A percentile compares a stretch with the other conserved stretches of the same genome.
Evolutionary conservation across 64 coral and sea anemone species (phyloP).

Genomic region (Acropora yongei): DNA sequence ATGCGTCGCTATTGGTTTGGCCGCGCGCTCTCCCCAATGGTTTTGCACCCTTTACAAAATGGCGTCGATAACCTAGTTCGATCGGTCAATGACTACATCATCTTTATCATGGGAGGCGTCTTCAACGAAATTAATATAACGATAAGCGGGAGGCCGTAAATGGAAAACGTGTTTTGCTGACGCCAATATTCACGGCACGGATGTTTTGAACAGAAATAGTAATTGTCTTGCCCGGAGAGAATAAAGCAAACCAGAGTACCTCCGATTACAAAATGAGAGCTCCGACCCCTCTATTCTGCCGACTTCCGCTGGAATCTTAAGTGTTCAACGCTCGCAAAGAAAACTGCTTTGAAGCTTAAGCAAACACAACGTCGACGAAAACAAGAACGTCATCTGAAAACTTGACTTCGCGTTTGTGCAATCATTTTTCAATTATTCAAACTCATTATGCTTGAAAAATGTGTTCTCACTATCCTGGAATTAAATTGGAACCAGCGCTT

Average conservation of each 20-base stretch:
- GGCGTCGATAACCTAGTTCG: no score
- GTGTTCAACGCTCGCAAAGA: not conserved
- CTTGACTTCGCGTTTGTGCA: no score
- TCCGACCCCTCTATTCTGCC: not conserved
- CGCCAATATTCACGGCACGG: not conserved
- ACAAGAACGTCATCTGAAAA: no score
- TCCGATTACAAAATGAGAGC: not conserved
- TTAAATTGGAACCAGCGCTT: no score
- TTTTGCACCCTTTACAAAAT: no score
- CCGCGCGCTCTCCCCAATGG: no score
- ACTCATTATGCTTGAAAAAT: no score
- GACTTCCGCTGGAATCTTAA: not conserved
- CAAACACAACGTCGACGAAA: no score
- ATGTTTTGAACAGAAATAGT: not conserved
- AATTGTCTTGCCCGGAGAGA: not conserved
- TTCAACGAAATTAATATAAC: not conserved
- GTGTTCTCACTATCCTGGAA: no score
- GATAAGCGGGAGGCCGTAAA: not conserved
- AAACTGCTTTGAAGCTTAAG: not conserved
- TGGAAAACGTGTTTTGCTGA: not conserved
- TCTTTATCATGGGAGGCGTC: not conserved
- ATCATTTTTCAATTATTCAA: no score
- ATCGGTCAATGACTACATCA: not conserved
- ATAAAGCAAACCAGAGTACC: slow-evolving; percentile 1
- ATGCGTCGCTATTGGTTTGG: no score